A percentile compares a stretch with the other conserved stretches of the same genome.
These are phyloP conservation scores for Sarcophilus harrisii DNA, from an alignment of 2,797 vertebrate species.

Conservation along the genomic window DNA sequence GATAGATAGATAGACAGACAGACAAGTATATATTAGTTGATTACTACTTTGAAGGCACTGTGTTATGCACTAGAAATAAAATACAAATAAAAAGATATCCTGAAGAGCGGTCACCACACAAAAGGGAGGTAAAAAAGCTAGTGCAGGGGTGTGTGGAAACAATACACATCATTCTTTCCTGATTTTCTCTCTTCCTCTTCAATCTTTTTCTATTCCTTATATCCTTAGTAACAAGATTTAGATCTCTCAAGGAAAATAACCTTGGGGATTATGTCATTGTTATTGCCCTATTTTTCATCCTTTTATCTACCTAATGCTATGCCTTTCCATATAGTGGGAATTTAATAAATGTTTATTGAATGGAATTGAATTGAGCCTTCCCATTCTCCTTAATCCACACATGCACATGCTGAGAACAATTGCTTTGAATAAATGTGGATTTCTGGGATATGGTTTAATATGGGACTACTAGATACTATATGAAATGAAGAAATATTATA, in stretches of 20 bases:
- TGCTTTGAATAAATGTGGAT: slow-evolving; percentile 20
- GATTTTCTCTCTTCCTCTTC: background rate
- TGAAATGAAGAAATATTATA: slow-evolving; percentile 65
- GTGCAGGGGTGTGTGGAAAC: background rate
- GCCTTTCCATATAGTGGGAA: background rate
- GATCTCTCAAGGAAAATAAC: background rate
- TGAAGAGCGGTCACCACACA: background rate
- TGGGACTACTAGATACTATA: background rate
- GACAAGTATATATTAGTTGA: background rate
- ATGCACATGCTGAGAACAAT: background rate
- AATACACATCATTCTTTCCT: slow-evolving; percentile 5
- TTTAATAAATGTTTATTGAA: background rate
- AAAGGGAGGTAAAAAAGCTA: background rate
- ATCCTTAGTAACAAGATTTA: background rate
- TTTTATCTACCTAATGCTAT: background rate
- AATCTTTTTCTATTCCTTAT: slow-evolving; percentile 28
- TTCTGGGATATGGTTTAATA: slow-evolving; percentile 30
- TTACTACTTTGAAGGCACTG: background rate
- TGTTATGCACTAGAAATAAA: background rate
- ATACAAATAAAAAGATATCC: background rate
- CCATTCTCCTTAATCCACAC: background rate
- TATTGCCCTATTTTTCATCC: background rate
- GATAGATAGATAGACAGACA: background rate
- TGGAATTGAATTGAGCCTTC: background rate
- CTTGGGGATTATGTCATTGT: background rate